Evolutionary conservation across 2,888 invertebrate genomes (phyloP).

Genomic region (Trissoscelio sp.): DNA sequence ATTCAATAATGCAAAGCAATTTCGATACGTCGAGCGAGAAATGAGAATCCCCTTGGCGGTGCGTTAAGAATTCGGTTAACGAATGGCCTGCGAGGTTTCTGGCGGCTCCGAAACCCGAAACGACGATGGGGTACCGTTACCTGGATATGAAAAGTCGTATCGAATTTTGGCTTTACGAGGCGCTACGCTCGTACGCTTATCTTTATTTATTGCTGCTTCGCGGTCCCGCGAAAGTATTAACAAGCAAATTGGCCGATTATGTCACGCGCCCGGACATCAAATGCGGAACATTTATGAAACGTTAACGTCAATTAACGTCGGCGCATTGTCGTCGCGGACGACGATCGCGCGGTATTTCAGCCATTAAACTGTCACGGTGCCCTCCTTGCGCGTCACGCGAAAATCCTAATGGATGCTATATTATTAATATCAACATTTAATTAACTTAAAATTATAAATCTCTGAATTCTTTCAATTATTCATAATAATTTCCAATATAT

Average conservation of each 20-base stretch:
- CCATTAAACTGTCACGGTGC: conserved; percentile 51
- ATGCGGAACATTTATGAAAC: conserved; percentile 36
- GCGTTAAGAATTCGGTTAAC: conserved; percentile 63
- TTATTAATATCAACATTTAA: conserved; percentile 36
- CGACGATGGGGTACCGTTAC: conserved; percentile 63
- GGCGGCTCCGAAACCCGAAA: conserved; percentile 62
- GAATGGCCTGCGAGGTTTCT: conserved; percentile 63
- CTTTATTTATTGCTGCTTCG: conserved; percentile 45
- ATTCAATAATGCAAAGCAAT: conserved; percentile 40
- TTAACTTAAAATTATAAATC: too few species aligned
- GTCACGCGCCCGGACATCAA: conserved; percentile 39
- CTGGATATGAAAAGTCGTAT: conserved; percentile 61
- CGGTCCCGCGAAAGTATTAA: conserved; percentile 19
- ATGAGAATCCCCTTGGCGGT: conserved; percentile 58
- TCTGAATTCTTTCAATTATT: too few species aligned
- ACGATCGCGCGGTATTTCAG: conserved; percentile 48
- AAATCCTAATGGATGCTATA: conserved; percentile 16
- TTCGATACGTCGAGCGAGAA: conserved; percentile 57
- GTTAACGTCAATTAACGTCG: conserved; percentile 42
- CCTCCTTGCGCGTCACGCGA: conserved; percentile 30
- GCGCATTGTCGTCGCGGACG: conserved; percentile 46
- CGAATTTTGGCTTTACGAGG: conserved; percentile 61
- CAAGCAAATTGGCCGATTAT: conserved; percentile 37
- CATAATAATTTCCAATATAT: too few species aligned
- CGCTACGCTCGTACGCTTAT: conserved; percentile 45